These are phyloP conservation scores for Temnopleurus reevesii DNA, from an alignment of 53 echinoderm and acorn worm species.

Conservation along the genomic window DNA sequence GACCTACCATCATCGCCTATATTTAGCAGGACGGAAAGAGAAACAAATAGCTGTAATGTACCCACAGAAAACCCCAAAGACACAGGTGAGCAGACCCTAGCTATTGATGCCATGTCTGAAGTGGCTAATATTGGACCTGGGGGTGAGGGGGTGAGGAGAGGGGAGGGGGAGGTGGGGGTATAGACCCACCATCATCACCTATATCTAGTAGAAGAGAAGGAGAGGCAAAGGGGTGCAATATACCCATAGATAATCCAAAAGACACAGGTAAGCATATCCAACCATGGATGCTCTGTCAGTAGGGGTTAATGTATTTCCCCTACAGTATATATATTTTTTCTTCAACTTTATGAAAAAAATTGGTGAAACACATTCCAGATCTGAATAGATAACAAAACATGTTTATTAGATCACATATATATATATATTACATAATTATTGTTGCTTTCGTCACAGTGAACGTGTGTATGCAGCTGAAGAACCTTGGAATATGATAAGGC, in stretches of 20 bases:
- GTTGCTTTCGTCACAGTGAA: too few relatives aligned
- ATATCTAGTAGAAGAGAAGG: neutral
- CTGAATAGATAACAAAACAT: too few relatives aligned
- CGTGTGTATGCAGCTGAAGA: too few relatives aligned
- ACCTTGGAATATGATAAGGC: too few relatives aligned
- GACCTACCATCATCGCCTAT: neutral
- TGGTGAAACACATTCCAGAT: too few relatives aligned
- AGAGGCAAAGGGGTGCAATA: neutral
- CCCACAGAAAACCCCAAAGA: slow-evolving; percentile 21
- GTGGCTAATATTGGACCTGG: neutral
- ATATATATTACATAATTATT: too few relatives aligned
- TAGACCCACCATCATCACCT: neutral
- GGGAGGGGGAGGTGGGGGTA: too few relatives aligned
- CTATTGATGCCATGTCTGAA: neutral
- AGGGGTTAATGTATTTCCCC: neutral
- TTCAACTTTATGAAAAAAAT: too few relatives aligned
- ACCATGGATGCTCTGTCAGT: neutral
- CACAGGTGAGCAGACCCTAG: slow-evolving; percentile 20
- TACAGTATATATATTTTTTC: too few relatives aligned
- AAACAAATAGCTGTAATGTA: neutral
- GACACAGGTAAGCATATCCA: slow-evolving; percentile 29
- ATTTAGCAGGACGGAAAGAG: neutral
- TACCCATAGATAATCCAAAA: slow-evolving; percentile 5
- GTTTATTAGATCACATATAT: too few relatives aligned
- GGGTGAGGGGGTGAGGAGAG: too few relatives aligned